Conservation (phyloP, 1,140 invertebrate species). For the Papilio polytes region DNA sequence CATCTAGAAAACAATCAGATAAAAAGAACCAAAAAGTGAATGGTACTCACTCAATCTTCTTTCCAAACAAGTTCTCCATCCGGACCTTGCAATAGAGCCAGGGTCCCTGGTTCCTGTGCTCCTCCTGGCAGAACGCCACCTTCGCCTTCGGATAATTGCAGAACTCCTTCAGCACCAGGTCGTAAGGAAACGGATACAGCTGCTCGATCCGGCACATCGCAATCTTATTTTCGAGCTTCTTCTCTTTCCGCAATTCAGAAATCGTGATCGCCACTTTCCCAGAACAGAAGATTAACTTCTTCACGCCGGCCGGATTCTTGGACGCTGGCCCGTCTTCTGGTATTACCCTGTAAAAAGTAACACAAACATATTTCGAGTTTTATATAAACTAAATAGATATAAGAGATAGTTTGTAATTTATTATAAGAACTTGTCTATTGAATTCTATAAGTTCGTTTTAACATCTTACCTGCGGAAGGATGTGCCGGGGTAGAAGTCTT, state of each 20-base stretch:
- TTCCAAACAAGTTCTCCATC: conserved; percentile 74
- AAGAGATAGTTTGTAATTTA: not conserved
- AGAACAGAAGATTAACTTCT: conserved; percentile 90
- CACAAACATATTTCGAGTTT: not conserved
- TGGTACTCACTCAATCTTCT: conserved; percentile 75
- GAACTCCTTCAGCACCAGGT: conserved; percentile 88
- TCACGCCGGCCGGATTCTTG: conserved; percentile 85
- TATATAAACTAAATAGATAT: no score
- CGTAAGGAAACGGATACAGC: conserved; percentile 93
- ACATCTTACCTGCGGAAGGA: conserved; percentile 63
- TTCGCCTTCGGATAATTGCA: conserved; percentile 89
- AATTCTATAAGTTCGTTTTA: not conserved
- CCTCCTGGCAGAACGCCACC: conserved; percentile 93
- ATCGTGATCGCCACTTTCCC: conserved; percentile 96
- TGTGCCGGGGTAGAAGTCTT: conserved; percentile 67
- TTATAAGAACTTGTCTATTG: no score
- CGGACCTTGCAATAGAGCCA: conserved; percentile 85
- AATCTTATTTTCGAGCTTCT: conserved; percentile 87
- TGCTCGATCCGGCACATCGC: conserved; percentile 94
- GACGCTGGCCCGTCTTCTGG: conserved; percentile 85
- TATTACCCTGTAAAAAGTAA: conserved; percentile 69
- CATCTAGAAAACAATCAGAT: no score
- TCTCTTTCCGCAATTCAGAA: conserved; percentile 86
- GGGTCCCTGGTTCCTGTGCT: conserved; percentile 93
- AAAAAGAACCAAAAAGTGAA: no score